These are phyloP conservation scores for Catocala nupta DNA, from an alignment of 2,888 invertebrate genomes.

Conservation along the genomic window DNA sequence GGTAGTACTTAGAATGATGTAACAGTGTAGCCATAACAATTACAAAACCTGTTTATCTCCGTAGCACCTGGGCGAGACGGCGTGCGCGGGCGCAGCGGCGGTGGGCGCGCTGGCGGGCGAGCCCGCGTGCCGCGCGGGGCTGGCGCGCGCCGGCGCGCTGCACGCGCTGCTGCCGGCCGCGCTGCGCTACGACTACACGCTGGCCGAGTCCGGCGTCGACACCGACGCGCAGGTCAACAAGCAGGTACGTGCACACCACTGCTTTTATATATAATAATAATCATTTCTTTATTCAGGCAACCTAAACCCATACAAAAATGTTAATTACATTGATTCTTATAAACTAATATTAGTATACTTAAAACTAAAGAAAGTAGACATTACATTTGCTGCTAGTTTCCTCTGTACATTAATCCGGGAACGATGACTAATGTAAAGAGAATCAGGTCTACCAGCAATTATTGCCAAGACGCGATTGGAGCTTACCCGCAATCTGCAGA, in stretches of 20 bases:
- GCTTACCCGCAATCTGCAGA: too few species aligned
- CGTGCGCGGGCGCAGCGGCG: slow-evolving; percentile 96
- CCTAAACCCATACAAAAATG: background rate
- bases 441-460: too few species aligned
- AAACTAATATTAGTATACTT: too few species aligned
- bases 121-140: slow-evolving; percentile 93
- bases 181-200: slow-evolving; percentile 98
- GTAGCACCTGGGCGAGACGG: slow-evolving; percentile 92
- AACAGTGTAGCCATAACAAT: too few species aligned
- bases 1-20: too few species aligned
- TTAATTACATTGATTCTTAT: too few species aligned
- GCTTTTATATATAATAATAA: too few species aligned
- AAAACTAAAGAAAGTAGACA: too few species aligned
- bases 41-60: slow-evolving; percentile 33
- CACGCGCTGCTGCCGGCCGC: slow-evolving; percentile 97
- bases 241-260: slow-evolving; percentile 76
- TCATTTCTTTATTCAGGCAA: background rate
- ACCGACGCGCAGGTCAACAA: slow-evolving; percentile 94
- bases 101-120: slow-evolving; percentile 95
- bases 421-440: too few species aligned
- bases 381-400: too few species aligned
- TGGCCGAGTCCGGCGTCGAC: slow-evolving; percentile 98
- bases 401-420: too few species aligned
- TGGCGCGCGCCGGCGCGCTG: slow-evolving; percentile 94
- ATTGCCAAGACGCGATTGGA: too few species aligned